Evolutionary conservation across 2,888 invertebrate genomes (phyloP), one percentile per base, ranked within the genome.

Genomic region (Aethes cnicana): DNA sequence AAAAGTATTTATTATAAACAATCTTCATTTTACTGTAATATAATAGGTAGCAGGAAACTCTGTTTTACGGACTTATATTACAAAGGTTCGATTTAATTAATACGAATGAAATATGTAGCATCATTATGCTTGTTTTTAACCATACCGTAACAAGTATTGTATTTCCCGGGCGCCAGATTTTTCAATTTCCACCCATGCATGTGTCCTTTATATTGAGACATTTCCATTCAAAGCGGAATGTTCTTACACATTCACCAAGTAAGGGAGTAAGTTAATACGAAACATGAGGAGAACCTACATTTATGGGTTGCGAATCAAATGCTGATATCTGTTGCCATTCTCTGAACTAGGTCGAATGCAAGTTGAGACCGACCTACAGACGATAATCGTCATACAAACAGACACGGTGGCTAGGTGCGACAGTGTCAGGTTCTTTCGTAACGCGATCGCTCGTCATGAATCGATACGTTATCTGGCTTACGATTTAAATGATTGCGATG

Each of bases 381-480:
- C 65, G 73, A 70, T 74, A 74, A 77, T 72, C 69, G 56, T 64
- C 61, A 59, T 61, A 69, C 73, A 72, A 72, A 72, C 69, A 73
- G 59, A 68, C 69, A 61, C 63, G 63, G 78, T 78, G 80, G 79
- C 74, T 80, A 77, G 77, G 76, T 78, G 78, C 78, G 80, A 71
- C 64, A 70, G 77, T 78, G 76, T 82, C 75, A 72, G 66, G 66
- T 81, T 70, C 63, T 81, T 69, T 83, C 73, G 85, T 79, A 84
- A 85, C 76, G 69, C 69, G 80, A 84, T 83, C 79, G 66, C 57
- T 66, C 67, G 75, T 72, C 81, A 79, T 72, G 69, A 81, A 80
- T 81, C 79, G 79, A 83, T 85, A 84, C 74, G 67, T 84, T 84
- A 83, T 81, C 80, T 77, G 77, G 78, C 69, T 81, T 74, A 74